Percentiles rank a stretch among this genome's conserved stretches.
These are phyloP conservation scores for Acleris sparsana DNA, from an alignment of 2,888 invertebrate genomes.

Conservation along the genomic window DNA sequence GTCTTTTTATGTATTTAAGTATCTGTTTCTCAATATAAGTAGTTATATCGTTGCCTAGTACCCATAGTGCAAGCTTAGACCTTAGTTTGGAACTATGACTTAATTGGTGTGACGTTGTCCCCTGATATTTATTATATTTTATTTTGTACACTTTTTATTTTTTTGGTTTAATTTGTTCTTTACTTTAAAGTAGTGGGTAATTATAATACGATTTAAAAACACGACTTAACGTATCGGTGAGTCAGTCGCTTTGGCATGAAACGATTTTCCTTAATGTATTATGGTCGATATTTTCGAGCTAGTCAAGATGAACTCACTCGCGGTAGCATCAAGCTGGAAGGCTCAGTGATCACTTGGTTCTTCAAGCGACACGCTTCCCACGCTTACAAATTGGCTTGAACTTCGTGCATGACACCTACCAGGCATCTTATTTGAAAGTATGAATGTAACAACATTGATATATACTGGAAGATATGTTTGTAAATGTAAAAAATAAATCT, in stretches of 20 bases:
- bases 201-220: conserved; percentile 33
- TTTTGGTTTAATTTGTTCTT: conserved; percentile 16
- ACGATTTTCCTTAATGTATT: conserved; percentile 6
- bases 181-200: conserved; percentile 23
- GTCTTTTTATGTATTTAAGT: too few relatives aligned
- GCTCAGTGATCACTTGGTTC: not conserved
- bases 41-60: too few relatives aligned
- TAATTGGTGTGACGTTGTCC: too few relatives aligned
- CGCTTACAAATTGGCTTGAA: not conserved
- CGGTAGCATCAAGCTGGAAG: not conserved
- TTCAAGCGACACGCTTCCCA: too few relatives aligned
- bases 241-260: conserved; percentile 44
- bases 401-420: too few relatives aligned
- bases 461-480: conserved; percentile 2
- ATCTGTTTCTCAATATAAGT: too few relatives aligned
- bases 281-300: too few relatives aligned
- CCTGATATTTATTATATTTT: conserved; percentile 10
- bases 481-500: conserved; percentile 1
- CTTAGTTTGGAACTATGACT: too few relatives aligned
- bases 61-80: too few relatives aligned
- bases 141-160: conserved; percentile 32
- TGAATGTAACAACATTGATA: conserved; percentile 11
- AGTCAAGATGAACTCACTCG: too few relatives aligned
- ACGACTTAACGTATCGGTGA: conserved; percentile 40
- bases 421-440: not conserved